These are phyloP conservation scores for Orthonevra nobilis DNA, from an alignment of 2,888 invertebrate genomes.

Conservation along the genomic window DNA sequence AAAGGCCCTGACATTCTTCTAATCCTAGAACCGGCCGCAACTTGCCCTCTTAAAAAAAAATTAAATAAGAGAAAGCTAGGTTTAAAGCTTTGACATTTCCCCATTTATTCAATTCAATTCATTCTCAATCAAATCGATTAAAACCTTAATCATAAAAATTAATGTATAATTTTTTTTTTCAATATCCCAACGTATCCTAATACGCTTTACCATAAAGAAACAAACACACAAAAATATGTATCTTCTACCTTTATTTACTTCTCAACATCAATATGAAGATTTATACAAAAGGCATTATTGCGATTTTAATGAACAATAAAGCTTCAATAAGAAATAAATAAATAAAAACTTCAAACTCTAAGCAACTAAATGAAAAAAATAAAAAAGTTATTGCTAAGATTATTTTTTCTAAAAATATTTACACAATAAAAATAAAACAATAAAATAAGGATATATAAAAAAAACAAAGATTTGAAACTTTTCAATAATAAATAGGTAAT, in stretches of 20 bases:
- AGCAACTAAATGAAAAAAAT: no score
- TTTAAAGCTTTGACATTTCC: constrained; percentile 4
- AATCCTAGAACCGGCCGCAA: constrained; percentile 9
- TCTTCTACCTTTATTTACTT: constrained; percentile 21
- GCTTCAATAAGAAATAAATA: constrained; percentile 24
- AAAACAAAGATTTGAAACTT: constrained; percentile 19
- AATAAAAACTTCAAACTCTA: constrained; percentile 17
- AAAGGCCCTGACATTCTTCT: constrained; percentile 1
- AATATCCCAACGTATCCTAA: constrained; percentile 56
- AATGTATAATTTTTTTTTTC: constrained; percentile 17
- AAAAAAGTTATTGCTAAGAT: constrained; percentile 23
- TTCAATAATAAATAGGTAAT: constrained; percentile 36
- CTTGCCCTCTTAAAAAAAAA: constrained; percentile 22
- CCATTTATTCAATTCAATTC: not conserved
- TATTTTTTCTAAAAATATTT: constrained; percentile 57
- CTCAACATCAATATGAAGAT: constrained; percentile 42
- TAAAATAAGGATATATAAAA: constrained; percentile 10
- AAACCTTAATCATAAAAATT: not conserved
- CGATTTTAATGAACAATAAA: constrained; percentile 37
- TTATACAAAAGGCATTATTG: constrained; percentile 47
- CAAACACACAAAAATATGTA: constrained; percentile 24
- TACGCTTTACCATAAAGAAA: constrained; percentile 39
- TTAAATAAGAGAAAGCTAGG: no score
- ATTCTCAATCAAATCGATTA: not conserved
- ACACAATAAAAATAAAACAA: constrained; percentile 29